These are phyloP conservation scores for Odontothrips loti DNA, from an alignment of 2,888 invertebrate species.

Conservation along the genomic window DNA sequence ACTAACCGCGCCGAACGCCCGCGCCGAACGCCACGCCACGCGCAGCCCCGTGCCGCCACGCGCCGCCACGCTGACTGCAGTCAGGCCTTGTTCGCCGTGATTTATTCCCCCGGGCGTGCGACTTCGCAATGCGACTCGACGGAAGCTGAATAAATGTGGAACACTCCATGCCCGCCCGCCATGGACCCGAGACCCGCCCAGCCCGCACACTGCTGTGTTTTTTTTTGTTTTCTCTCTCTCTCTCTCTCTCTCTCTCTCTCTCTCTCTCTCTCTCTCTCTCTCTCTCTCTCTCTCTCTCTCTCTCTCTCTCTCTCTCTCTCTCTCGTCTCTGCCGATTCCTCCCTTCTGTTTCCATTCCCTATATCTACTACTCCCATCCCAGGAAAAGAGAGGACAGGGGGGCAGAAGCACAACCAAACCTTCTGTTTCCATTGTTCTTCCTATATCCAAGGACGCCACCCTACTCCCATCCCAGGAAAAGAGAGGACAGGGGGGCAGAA, in stretches of 20 bases:
- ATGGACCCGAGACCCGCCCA: too few relatives aligned
- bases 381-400: neutral
- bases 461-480: neutral
- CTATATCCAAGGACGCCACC: neutral
- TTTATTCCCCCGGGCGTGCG: neutral
- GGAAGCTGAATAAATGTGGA: conserved; percentile 20
- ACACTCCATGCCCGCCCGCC: conserved; percentile 5
- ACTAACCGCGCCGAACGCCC: neutral
- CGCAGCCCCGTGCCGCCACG: neutral
- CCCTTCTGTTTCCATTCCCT: neutral
- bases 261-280: neutral
- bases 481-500: neutral
- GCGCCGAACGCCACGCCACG: neutral
- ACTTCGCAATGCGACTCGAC: conserved; percentile 7
- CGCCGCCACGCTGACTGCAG: neutral
- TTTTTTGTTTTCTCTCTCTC: neutral
- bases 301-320: neutral
- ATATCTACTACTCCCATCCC: neutral
- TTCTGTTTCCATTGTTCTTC: neutral
- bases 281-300: neutral
- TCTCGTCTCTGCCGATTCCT: neutral
- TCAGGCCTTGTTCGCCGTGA: neutral
- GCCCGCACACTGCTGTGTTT: neutral
- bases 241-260: neutral
- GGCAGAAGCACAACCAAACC: neutral